phyloP scores from a whole-genome alignment of 2,888 invertebrate genomes.

The Agrotis ipsilon region DNA sequence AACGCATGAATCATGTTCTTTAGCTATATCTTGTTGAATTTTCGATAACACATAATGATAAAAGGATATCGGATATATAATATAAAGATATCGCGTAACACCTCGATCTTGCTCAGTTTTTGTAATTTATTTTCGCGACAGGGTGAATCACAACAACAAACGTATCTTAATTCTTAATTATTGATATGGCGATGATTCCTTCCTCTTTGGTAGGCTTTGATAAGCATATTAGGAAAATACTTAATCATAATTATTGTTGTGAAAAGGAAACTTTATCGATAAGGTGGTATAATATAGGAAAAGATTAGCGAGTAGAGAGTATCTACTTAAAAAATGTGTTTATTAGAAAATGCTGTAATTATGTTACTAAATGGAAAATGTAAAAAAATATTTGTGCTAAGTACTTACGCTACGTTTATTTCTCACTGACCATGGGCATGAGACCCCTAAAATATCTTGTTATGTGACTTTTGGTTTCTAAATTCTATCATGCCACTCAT shows the following conservation, averaged over 20 bases:
- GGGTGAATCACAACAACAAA: constrained; percentile 25
- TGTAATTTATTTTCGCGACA: not conserved
- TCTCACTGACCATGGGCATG: too few relatives aligned
- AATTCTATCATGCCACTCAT: not conserved
- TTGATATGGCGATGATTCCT: not conserved
- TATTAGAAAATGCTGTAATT: not conserved
- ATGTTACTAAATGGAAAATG: too few relatives aligned
- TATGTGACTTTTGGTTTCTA: not conserved
- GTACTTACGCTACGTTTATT: too few relatives aligned
- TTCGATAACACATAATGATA: not conserved
- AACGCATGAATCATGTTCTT: not conserved
- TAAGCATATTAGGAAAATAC: not conserved
- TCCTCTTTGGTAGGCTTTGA: constrained; percentile 8
- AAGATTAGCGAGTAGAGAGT: not conserved
- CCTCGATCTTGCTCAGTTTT: constrained; percentile 11
- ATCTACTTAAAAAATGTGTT: not conserved
- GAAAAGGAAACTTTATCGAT: not conserved
- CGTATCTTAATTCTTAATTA: constrained; percentile 17
- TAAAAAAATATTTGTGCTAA: too few relatives aligned
- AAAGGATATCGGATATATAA: constrained; percentile 4
- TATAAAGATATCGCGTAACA: constrained; percentile 5
- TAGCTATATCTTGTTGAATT: not conserved
- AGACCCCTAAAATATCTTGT: too few relatives aligned
- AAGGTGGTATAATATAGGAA: not conserved
- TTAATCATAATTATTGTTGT: not conserved